These are phyloP conservation scores for Tinea trinotella DNA, from an alignment of 2,888 invertebrate genomes.

Conservation along the genomic window DNA sequence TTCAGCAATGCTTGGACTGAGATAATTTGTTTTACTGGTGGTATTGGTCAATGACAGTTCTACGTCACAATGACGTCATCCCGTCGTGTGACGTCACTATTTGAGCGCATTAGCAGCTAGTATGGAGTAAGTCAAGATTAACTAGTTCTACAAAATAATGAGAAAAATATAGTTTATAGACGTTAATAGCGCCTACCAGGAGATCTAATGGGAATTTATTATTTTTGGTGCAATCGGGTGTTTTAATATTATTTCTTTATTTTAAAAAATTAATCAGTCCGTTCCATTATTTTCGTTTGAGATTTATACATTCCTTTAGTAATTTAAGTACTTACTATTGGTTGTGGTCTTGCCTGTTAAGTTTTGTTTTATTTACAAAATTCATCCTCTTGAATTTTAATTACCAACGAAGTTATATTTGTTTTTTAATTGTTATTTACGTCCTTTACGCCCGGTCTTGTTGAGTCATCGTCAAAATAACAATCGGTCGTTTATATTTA, in stretches of 20 bases:
- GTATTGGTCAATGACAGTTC: too few relatives aligned
- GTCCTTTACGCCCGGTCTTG: conserved; percentile 41
- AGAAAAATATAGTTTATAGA: too few relatives aligned
- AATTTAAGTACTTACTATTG: conserved; percentile 71
- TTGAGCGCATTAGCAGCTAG: too few relatives aligned
- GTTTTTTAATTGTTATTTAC: conserved; percentile 47
- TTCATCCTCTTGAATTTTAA: conserved; percentile 65
- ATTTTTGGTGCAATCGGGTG: background rate
- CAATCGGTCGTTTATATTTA: too few relatives aligned
- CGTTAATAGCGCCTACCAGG: too few relatives aligned
- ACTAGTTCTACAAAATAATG: too few relatives aligned
- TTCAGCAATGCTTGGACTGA: too few relatives aligned
- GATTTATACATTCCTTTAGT: conserved; percentile 61
- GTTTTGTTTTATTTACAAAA: conserved; percentile 63
- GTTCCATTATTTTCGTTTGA: conserved; percentile 31
- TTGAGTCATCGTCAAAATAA: conserved; percentile 41
- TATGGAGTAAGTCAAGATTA: too few relatives aligned
- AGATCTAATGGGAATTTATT: too few relatives aligned
- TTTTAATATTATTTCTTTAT: background rate
- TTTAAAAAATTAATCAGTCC: conserved; percentile 31
- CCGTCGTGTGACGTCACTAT: too few relatives aligned
- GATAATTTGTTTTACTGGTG: too few relatives aligned
- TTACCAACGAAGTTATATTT: conserved; percentile 66
- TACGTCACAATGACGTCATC: too few relatives aligned
- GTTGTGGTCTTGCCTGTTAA: conserved; percentile 75